phyloP scores from a whole-genome alignment of 2,888 invertebrate species.

The Diarsia rubi region DNA sequence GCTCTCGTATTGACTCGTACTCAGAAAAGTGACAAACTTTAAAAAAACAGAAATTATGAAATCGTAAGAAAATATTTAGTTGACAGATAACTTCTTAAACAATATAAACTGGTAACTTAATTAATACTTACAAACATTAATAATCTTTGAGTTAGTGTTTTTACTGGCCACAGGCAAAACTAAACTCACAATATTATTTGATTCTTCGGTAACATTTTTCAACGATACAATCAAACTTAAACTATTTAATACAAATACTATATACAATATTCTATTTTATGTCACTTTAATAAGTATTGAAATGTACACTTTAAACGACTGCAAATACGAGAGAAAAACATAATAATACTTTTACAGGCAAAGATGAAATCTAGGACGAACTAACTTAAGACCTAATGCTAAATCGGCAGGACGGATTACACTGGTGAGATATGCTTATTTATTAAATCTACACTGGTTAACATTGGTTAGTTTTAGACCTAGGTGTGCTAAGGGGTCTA shows the following conservation, averaged over 20 bases:
- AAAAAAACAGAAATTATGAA: background rate
- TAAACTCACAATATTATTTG: background rate
- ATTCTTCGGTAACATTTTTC: slow-evolving; percentile 7
- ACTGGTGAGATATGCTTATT: slow-evolving; percentile 74
- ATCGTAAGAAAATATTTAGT: background rate
- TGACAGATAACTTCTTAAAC: background rate
- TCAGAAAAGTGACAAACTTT: slow-evolving; percentile 46
- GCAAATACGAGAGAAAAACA: slow-evolving; percentile 66
- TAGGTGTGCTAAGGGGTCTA: slow-evolving; percentile 22
- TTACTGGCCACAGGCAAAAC: background rate
- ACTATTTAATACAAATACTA: slow-evolving; percentile 7
- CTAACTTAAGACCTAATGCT: slow-evolving; percentile 63
- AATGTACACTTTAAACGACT: slow-evolving; percentile 52
- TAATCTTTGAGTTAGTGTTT: background rate
- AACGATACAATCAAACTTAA: slow-evolving; percentile 8
- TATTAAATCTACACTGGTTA: slow-evolving; percentile 45
- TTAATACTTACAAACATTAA: background rate
- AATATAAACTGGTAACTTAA: slow-evolving; percentile 28
- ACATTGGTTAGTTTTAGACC: slow-evolving; percentile 23
- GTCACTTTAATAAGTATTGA: slow-evolving; percentile 48
- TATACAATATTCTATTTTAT: slow-evolving; percentile 13
- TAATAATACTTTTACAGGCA: slow-evolving; percentile 87
- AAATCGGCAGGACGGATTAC: slow-evolving; percentile 87
- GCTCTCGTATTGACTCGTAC: slow-evolving; percentile 45
- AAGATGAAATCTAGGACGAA: slow-evolving; percentile 76